phyloP scores from a whole-genome alignment of 2,888 invertebrate species.

The Muschampia plurimacula region DNA sequence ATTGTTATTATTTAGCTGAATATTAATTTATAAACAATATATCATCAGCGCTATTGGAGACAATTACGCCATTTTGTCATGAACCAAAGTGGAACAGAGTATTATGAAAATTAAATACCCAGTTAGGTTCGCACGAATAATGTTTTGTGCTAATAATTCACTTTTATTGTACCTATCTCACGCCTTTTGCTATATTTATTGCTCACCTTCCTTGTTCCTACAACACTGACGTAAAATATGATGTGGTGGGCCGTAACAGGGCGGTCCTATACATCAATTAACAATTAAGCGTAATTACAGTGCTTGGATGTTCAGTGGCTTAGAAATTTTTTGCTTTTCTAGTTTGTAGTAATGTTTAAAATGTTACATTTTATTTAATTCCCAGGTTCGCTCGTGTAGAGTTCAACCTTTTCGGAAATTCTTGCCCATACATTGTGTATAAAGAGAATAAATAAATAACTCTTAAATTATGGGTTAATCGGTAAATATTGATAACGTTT shows the following conservation, averaged over 20 bases:
- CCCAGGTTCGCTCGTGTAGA: not conserved
- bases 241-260: slow-evolving; percentile 61
- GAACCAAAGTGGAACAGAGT: slow-evolving; percentile 46
- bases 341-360: no score
- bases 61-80: slow-evolving; percentile 40
- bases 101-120: slow-evolving; percentile 52
- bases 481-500: no score
- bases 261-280: slow-evolving; percentile 40
- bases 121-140: slow-evolving; percentile 67
- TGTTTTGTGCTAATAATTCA: slow-evolving; percentile 82
- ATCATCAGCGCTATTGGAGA: slow-evolving; percentile 39
- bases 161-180: slow-evolving; percentile 83
- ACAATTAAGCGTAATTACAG: slow-evolving; percentile 38
- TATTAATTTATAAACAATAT: slow-evolving; percentile 39
- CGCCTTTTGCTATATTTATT: slow-evolving; percentile 82
- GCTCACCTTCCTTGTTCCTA: slow-evolving; percentile 76
- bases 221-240: slow-evolving; percentile 76
- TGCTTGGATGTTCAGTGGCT: slow-evolving; percentile 23
- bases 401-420: not conserved
- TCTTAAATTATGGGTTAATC: no score
- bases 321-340: not conserved
- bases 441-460: no score
- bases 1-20: slow-evolving; percentile 26
- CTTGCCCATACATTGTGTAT: no score
- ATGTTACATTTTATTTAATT: no score